Base-by-base conservation (phyloP, 1,140 invertebrate species). In the Ericerus pela region DNA sequence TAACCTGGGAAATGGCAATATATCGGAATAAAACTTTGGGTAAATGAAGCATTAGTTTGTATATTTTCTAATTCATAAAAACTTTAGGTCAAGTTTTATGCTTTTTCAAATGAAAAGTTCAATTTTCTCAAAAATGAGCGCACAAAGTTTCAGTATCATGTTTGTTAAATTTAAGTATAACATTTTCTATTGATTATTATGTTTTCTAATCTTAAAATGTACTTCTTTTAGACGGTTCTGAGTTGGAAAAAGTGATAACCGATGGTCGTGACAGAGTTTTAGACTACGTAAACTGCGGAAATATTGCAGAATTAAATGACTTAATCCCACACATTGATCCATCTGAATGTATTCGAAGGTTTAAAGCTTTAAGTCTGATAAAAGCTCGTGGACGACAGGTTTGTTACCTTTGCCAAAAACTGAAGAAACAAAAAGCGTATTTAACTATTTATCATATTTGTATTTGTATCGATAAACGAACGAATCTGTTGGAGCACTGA, bases 241-340 rank as follows among this genome's bases (percentile, higher is more conserved):
- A 80, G 66, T 65, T 88, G 27, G 79, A 82, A 62, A 75, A 79
- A 55, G 82, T 80, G 0, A 84, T 88, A 60, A 70, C 75, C 12
- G 81, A 84, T 63, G 84, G 85, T n/a, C 75, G 78, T 14, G 76
- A 84, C 33, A 79, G 80, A 41, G 73, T 88, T 27, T 82, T 84
- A 64, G 82, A 79, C 66, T 79, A 79, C 57, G 80, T 88, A 16
- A 76, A 79, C 60, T 80, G 82, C 5, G 85, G 85, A 38, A 81
- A 83, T 67, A 76, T 88, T 55, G 81, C 84, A 66, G 83, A 87
- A 64, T 62, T 88, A 27, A 74, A 79, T 38, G 84, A 88, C 63
- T 77, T 86, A 1, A 79, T 84, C 62, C 80, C 72, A 47, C 58
- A 64, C 37, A 61, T 59, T 11, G 59, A 60, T 53, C 27, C 28